phyloP scores from a whole-genome alignment of 2,888 invertebrate genomes.

The Amblyteles armatorius region DNA sequence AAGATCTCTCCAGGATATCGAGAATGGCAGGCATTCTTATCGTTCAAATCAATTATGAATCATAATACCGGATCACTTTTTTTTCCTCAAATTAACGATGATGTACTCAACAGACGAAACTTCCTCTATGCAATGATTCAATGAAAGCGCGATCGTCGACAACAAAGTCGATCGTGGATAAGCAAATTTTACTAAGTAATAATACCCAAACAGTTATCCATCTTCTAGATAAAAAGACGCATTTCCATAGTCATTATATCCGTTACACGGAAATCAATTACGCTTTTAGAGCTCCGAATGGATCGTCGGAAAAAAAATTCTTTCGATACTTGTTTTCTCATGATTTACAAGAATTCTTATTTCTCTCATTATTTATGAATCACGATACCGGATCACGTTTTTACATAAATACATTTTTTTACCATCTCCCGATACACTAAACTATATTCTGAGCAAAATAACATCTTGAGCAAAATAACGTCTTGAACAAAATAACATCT shows the following conservation, averaged over 20 bases:
- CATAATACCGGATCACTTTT: neutral
- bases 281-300: neutral
- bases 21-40: slow-evolving; percentile 2
- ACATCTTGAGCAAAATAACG: neutral
- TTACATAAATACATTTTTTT: neutral
- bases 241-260: neutral
- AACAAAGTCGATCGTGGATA: neutral
- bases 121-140: neutral
- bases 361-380: slow-evolving; percentile 52
- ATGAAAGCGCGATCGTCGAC: neutral
- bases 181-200: neutral
- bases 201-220: neutral
- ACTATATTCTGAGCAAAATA: neutral
- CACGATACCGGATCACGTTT: slow-evolving; percentile 21
- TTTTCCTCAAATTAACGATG: neutral
- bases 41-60: neutral
- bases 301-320: neutral
- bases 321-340: neutral
- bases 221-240: neutral
- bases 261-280: neutral
- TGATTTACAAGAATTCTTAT: neutral
- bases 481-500: neutral
- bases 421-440: neutral
- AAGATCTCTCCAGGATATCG: neutral
- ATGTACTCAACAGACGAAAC: neutral